These are phyloP conservation scores for Oreamnos americanus DNA, from an alignment of 2,113 vertebrate species.

Conservation along the genomic window DNA sequence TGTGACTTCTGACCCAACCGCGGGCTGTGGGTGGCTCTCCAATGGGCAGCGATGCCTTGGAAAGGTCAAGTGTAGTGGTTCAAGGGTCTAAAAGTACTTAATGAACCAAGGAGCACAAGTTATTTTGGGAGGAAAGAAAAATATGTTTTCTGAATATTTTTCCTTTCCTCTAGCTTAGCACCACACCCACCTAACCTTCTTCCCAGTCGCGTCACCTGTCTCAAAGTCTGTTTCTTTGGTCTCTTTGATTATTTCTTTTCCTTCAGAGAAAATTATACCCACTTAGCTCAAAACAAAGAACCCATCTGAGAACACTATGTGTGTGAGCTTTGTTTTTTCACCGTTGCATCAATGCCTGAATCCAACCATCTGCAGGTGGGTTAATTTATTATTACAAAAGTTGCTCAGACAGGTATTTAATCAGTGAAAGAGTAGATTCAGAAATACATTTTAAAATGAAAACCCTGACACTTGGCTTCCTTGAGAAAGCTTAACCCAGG, in stretches of 20 bases:
- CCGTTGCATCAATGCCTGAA: background rate
- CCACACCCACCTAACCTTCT: constrained; percentile 15
- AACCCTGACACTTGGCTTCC: background rate
- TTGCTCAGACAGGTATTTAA: background rate
- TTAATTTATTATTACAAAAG: constrained; percentile 4
- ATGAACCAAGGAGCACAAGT: background rate
- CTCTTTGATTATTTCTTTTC: constrained; percentile 17
- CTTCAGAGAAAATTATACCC: constrained; percentile 40
- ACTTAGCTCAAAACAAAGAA: constrained; percentile 30
- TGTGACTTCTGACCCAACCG: background rate
- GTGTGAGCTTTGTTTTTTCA: background rate
- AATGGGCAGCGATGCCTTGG: background rate
- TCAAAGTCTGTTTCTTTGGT: constrained; percentile 28
- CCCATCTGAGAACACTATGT: background rate
- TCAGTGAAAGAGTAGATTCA: constrained; percentile 20
- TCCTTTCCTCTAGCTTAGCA: constrained; percentile 21
- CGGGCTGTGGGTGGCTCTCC: background rate
- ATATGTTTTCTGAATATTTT: constrained; percentile 54
- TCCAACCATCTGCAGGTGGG: background rate
- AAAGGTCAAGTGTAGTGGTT: background rate
- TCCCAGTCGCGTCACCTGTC: constrained; percentile 35
- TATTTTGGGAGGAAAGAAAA: constrained; percentile 63
- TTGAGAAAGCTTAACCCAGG: background rate
- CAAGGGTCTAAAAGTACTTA: background rate
- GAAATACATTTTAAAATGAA: background rate